phyloP scores from a whole-genome alignment of 2,888 invertebrate genomes.

The Latrodectus hesperus region DNA sequence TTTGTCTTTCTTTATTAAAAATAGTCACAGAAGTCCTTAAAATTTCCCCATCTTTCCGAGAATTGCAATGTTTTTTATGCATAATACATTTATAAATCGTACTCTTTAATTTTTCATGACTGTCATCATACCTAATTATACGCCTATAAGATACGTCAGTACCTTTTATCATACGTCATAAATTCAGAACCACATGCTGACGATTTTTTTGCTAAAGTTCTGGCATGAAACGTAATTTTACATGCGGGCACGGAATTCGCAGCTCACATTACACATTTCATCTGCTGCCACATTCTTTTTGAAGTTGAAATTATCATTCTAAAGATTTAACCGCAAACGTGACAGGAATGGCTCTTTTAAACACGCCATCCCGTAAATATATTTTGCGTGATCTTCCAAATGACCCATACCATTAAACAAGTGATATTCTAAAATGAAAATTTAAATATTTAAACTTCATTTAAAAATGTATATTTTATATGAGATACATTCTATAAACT shows the following conservation, averaged over 20 bases:
- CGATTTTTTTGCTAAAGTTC: constrained; percentile 31
- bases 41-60: too few species aligned
- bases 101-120: constrained; percentile 14
- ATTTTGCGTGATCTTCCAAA: constrained; percentile 27
- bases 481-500: too few species aligned
- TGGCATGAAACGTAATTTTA: constrained; percentile 32
- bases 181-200: constrained; percentile 8
- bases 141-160: background rate
- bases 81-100: constrained; percentile 40
- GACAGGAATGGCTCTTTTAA: constrained; percentile 19
- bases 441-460: background rate
- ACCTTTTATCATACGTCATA: constrained; percentile 15
- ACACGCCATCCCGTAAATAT: constrained; percentile 27
- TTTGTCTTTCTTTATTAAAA: too few species aligned
- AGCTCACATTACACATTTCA: constrained; percentile 9
- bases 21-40: too few species aligned
- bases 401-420: constrained; percentile 9
- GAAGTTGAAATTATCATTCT: constrained; percentile 17
- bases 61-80: constrained; percentile 6
- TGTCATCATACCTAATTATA: constrained; percentile 37
- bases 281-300: constrained; percentile 13
- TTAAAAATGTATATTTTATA: too few species aligned
- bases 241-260: constrained; percentile 3
- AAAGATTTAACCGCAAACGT: constrained; percentile 21
- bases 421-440: constrained; percentile 11